Conservation (phyloP, 2,888 invertebrate species). For the Parasteatoda lunata region DNA sequence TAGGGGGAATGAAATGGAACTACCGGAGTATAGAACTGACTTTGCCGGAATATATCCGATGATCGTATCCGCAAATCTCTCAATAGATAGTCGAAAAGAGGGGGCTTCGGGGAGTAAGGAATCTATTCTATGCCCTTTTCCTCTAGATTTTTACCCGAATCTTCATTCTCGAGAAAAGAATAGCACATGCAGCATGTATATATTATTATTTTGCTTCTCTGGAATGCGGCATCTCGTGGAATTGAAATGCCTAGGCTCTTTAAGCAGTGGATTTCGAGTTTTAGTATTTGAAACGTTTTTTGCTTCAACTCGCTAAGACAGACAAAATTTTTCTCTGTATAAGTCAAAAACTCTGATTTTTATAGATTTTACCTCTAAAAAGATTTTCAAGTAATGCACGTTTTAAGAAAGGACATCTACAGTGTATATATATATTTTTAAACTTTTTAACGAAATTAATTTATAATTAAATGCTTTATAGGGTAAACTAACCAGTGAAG, state of each 20-base stretch:
- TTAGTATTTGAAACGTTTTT: background rate
- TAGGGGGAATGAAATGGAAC: conserved; percentile 18
- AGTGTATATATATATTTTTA: too few species aligned
- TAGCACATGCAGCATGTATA: conserved; percentile 41
- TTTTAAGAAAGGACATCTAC: too few species aligned
- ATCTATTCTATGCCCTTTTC: background rate
- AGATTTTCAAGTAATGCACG: too few species aligned
- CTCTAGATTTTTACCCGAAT: conserved; percentile 36
- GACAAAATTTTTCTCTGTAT: too few species aligned
- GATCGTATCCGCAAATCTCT: conserved; percentile 48
- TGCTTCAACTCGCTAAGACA: too few species aligned
- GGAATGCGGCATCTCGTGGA: conserved; percentile 25
- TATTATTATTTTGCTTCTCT: conserved; percentile 53
- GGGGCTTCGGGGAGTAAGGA: conserved; percentile 19
- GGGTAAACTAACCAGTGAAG: too few species aligned
- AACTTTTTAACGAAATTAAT: too few species aligned
- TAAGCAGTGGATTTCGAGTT: background rate
- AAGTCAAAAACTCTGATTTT: too few species aligned
- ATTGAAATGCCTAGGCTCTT: background rate
- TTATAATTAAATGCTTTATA: too few species aligned
- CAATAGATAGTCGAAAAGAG: conserved; percentile 40
- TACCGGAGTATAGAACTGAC: conserved; percentile 54
- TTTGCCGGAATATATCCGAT: conserved; percentile 31
- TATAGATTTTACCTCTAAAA: too few species aligned
- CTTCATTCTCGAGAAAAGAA: conserved; percentile 43